Evolutionary conservation across 2,888 invertebrate genomes (phyloP).

Genomic region (Xanthorhoe spadicearia): DNA sequence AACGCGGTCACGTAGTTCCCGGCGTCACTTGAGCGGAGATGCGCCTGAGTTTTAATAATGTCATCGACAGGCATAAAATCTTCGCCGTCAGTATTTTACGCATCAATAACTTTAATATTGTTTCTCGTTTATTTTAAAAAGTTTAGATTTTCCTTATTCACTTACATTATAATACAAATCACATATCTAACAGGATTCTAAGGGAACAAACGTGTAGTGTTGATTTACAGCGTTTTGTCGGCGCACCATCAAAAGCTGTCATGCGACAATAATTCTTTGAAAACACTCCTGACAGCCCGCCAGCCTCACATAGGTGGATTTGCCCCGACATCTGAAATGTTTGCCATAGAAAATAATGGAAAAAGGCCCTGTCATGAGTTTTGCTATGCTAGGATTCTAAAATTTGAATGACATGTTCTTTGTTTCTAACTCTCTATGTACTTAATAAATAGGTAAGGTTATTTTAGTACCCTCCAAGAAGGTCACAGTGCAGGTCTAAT

Average conservation of each 20-base stretch:
- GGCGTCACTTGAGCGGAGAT: slow-evolving; percentile 71
- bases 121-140: background rate
- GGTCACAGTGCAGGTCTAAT: too few species aligned
- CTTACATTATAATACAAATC: background rate
- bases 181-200: background rate
- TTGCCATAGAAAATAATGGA: slow-evolving; percentile 35
- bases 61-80: slow-evolving; percentile 63
- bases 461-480: too few species aligned
- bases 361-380: background rate
- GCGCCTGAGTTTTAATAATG: slow-evolving; percentile 80
- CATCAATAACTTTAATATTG: background rate
- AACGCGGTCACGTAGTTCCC: slow-evolving; percentile 79
- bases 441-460: too few species aligned
- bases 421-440: too few species aligned
- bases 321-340: slow-evolving; percentile 66
- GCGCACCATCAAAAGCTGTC: slow-evolving; percentile 55
- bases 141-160: background rate
- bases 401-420: background rate
- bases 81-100: slow-evolving; percentile 7
- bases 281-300: slow-evolving; percentile 67
- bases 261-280: slow-evolving; percentile 73
- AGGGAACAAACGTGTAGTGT: slow-evolving; percentile 7
- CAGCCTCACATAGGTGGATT: slow-evolving; percentile 63
- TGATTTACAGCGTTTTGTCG: slow-evolving; percentile 59
- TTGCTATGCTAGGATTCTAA: background rate